Conservation (phyloP, 2,888 invertebrate species). For the Sarcophaga subvicina region DNA sequence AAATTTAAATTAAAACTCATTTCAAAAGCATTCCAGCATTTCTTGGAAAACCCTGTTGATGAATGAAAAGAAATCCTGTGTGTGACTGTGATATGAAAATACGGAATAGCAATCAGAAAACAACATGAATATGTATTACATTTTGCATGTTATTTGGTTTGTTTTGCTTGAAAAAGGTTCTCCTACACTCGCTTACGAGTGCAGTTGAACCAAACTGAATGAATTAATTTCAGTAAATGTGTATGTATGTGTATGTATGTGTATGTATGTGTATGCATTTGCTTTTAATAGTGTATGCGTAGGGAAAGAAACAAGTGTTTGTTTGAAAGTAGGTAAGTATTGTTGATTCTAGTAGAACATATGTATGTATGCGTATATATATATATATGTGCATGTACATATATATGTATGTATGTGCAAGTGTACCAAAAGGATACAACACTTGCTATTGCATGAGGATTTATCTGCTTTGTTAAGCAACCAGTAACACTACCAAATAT, state of each 20-base stretch:
- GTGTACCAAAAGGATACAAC: conserved; percentile 61
- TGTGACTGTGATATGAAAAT: conserved; percentile 60
- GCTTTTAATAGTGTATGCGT: conserved; percentile 7
- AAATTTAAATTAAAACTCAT: too few species aligned
- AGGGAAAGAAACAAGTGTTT: conserved; percentile 25
- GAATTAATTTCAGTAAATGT: background rate
- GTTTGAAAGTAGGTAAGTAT: conserved; percentile 8
- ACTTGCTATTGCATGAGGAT: conserved; percentile 64
- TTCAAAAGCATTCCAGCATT: too few species aligned
- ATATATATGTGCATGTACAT: background rate
- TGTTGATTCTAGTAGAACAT: background rate
- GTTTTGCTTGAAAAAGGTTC: conserved; percentile 44
- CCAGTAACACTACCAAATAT: conserved; percentile 62
- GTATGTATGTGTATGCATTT: background rate
- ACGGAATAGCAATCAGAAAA: conserved; percentile 65
- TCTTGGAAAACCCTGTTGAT: background rate
- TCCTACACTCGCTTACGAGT: background rate
- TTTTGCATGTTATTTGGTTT: conserved; percentile 62
- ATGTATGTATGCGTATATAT: background rate
- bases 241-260: background rate
- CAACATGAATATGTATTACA: conserved; percentile 61
- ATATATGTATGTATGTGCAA: conserved; percentile 19
- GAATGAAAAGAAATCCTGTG: background rate
- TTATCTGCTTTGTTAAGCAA: conserved; percentile 67
- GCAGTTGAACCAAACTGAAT: conserved; percentile 10